Conservation (phyloP, 2,113 vertebrate genomes). For the Pipa parva region DNA sequence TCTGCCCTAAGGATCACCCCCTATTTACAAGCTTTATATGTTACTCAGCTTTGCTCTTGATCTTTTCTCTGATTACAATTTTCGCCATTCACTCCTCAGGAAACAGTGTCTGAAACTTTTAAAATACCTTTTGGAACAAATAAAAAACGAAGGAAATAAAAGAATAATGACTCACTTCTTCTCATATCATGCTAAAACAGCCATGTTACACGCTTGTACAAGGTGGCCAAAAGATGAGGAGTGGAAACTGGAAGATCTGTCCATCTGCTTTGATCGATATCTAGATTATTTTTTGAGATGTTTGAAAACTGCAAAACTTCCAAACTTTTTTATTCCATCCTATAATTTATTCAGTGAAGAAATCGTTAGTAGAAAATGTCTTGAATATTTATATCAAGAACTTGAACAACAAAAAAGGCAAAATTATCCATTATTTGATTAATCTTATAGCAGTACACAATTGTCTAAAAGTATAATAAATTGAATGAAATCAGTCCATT, state of each 20-base stretch:
- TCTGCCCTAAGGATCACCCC: too few species aligned
- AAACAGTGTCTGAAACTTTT: constrained; percentile 80
- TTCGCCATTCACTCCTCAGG: too few species aligned
- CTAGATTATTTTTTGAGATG: constrained; percentile 59
- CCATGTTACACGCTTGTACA: constrained; percentile 67
- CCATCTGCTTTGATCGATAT: constrained; percentile 61
- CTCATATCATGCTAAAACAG: constrained; percentile 79
- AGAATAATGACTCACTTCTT: constrained; percentile 63
- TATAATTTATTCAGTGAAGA: constrained; percentile 64
- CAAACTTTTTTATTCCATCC: constrained; percentile 76
- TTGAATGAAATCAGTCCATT: too few species aligned
- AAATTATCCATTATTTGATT: constrained; percentile 55
- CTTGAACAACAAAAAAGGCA: constrained; percentile 59
- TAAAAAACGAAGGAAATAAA: constrained; percentile 51
- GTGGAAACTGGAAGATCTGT: constrained; percentile 56
- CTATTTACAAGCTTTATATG: too few species aligned
- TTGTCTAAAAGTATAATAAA: too few species aligned
- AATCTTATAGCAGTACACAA: too few species aligned
- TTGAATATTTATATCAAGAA: constrained; percentile 51
- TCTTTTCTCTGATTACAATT: too few species aligned
- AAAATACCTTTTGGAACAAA: constrained; percentile 74
- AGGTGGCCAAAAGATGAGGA: constrained; percentile 53
- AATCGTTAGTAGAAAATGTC: constrained; percentile 31
- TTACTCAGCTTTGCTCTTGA: too few species aligned
- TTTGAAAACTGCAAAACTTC: constrained; percentile 51